Conservation (phyloP, 2,888 invertebrate species). For the Molanna angustata region DNA sequence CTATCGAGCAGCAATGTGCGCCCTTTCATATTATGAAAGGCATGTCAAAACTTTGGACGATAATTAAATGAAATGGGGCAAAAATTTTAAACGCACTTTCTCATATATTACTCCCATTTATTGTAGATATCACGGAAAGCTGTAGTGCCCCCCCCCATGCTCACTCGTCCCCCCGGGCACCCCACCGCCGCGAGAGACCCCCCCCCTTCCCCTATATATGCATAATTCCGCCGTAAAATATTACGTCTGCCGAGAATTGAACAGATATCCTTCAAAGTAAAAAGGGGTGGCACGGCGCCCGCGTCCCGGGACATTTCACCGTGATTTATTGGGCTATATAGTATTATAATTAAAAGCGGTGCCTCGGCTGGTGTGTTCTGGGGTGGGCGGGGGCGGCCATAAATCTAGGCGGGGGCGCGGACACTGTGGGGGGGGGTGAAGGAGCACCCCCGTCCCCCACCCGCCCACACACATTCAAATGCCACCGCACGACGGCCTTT, state of each 20-base stretch:
- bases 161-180: constrained; percentile 5
- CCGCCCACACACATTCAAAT: constrained; percentile 36
- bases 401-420: constrained; percentile 32
- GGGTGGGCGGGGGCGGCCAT: constrained; percentile 31
- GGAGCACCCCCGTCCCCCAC: constrained; percentile 41
- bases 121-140: constrained; percentile 32
- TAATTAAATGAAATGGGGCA: constrained; percentile 34
- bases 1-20: constrained; percentile 11
- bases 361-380: constrained; percentile 37
- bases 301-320: constrained; percentile 34
- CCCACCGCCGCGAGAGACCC: constrained; percentile 5
- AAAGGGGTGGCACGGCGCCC: constrained; percentile 38
- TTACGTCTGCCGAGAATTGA: constrained; percentile 64
- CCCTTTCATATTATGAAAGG: constrained; percentile 23
- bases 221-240: constrained; percentile 70
- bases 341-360: constrained; percentile 75
- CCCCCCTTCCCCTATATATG: constrained; percentile 28
- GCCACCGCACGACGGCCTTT: constrained; percentile 33
- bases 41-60: constrained; percentile 34
- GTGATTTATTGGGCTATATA: constrained; percentile 76
- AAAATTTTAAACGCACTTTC: constrained; percentile 32
- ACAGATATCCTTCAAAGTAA: constrained; percentile 60
- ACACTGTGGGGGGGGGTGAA: constrained; percentile 41
- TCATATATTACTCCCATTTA: constrained; percentile 30
- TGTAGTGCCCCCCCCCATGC: constrained; percentile 15